phyloP scores from a whole-genome alignment of 2,888 invertebrate species.

The Acanthosepion lycidas region DNA sequence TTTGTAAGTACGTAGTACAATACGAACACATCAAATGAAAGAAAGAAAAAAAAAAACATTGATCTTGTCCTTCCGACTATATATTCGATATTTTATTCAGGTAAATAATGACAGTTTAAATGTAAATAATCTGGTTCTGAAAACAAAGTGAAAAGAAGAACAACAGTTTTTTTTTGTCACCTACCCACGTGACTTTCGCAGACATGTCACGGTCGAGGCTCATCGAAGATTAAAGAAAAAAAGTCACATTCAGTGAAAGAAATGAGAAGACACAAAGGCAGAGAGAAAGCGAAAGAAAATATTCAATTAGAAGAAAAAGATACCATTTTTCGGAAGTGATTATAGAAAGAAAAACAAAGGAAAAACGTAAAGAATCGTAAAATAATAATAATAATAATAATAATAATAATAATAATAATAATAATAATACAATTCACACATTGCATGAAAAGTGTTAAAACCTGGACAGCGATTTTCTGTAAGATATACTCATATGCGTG shows the following conservation, averaged over 20 bases:
- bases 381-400: background rate
- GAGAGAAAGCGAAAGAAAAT: background rate
- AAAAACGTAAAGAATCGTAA: background rate
- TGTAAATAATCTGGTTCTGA: background rate
- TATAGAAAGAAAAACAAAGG: background rate
- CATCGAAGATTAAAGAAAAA: background rate
- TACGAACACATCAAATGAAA: no score
- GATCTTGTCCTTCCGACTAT: background rate
- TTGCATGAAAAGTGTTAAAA: no score
- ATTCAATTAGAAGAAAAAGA: background rate
- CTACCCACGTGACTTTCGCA: background rate
- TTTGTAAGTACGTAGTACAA: no score
- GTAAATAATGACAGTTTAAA: background rate
- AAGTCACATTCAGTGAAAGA: background rate
- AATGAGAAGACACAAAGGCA: background rate
- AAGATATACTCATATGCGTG: no score
- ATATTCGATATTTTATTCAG: constrained; percentile 2
- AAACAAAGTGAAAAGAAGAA: background rate
- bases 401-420: constrained; percentile 33
- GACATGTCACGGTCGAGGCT: background rate
- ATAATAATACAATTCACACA: background rate
- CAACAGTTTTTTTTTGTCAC: background rate
- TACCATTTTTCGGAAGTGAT: background rate
- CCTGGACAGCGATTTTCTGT: no score
- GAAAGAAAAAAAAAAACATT: no score